phyloP scores from a whole-genome alignment of 2,888 invertebrate genomes.

The Sphaerolaimus hirsutus region DNA sequence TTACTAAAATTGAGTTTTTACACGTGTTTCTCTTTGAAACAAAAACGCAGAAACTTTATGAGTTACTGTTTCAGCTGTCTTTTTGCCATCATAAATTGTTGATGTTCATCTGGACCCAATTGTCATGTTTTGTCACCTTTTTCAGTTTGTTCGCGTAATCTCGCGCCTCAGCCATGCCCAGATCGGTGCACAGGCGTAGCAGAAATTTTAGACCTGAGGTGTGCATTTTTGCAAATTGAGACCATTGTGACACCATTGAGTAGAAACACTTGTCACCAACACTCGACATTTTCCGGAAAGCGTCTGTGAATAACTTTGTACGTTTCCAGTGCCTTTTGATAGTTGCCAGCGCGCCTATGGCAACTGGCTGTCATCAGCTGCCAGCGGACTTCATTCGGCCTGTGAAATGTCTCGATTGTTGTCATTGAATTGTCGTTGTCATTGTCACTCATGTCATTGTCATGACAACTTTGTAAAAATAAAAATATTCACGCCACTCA shows the following conservation, averaged over 20 bases:
- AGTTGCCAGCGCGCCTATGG: slow-evolving; percentile 54
- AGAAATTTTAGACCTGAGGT: slow-evolving; percentile 50
- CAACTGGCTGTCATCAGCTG: slow-evolving; percentile 61
- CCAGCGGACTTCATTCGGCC: slow-evolving; percentile 56
- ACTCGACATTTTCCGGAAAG: slow-evolving; percentile 83
- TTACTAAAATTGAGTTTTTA: too few relatives aligned
- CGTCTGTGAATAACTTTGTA: slow-evolving; percentile 60
- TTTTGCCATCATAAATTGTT: too few relatives aligned
- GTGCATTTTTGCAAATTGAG: not conserved
- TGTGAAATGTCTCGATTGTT: slow-evolving; percentile 10
- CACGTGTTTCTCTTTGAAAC: too few relatives aligned
- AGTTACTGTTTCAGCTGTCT: too few relatives aligned
- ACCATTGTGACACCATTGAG: too few relatives aligned
- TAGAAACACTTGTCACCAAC: too few relatives aligned
- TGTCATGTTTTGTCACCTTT: slow-evolving; percentile 29
- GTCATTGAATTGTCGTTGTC: not conserved
- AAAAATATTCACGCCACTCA: slow-evolving; percentile 10
- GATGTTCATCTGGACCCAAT: too few relatives aligned
- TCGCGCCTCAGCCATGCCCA: slow-evolving; percentile 66
- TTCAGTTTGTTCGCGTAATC: slow-evolving; percentile 60
- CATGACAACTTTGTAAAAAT: not conserved
- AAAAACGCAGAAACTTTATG: too few relatives aligned
- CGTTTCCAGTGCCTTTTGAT: slow-evolving; percentile 52
- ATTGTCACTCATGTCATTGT: too few relatives aligned
- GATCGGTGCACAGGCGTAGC: slow-evolving; percentile 60